Conservation (phyloP, 2,888 invertebrate species). For the Phengaris arion region DNA sequence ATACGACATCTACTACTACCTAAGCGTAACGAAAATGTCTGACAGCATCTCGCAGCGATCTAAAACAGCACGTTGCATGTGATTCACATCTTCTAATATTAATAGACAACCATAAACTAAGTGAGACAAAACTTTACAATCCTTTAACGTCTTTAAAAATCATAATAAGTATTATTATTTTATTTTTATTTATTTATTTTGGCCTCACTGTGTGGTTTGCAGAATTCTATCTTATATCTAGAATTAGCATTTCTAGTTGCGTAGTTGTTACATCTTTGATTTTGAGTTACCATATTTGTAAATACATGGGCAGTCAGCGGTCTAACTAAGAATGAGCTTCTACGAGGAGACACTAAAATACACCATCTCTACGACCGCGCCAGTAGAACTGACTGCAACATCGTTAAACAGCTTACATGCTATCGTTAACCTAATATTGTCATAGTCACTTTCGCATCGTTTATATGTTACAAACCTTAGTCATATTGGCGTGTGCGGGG, state of each 20-base stretch:
- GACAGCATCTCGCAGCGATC: not conserved
- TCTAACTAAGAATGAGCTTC: not conserved
- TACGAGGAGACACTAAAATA: not conserved
- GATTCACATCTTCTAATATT: not conserved
- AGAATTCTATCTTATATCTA: not conserved
- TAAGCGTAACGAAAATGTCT: not conserved
- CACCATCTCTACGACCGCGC: too few species aligned
- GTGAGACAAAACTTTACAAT: not conserved
- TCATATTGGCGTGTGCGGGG: not conserved
- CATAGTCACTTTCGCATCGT: slow-evolving; percentile 60
- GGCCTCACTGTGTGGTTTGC: too few species aligned
- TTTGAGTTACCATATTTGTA: not conserved
- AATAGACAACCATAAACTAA: not conserved
- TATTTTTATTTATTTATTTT: too few species aligned
- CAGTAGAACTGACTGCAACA: too few species aligned
- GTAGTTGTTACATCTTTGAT: not conserved
- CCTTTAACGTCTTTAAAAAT: not conserved
- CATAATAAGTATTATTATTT: not conserved
- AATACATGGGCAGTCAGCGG: not conserved
- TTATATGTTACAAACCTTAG: slow-evolving; percentile 45
- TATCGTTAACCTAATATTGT: slow-evolving; percentile 60
- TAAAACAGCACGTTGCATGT: not conserved
- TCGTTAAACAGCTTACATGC: not conserved
- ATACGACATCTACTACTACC: not conserved
- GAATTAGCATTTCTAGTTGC: not conserved